A percentile compares a stretch with the other conserved stretches of the same genome.
phyloP scores from a whole-genome alignment of 2,888 invertebrate species.

The Eumacrocentrus americanus region DNA sequence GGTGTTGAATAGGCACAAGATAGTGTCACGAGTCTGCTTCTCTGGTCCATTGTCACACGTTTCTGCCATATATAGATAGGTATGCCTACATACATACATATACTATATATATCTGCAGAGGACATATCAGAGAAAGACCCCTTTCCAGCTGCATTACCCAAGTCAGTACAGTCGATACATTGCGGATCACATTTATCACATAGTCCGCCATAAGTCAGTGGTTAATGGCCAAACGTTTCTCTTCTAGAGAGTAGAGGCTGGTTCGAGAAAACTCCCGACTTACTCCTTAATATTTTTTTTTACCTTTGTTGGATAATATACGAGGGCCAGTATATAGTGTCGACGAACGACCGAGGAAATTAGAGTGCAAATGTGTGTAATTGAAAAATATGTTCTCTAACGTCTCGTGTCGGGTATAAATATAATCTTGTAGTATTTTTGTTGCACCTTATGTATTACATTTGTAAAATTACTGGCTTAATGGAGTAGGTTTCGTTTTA shows the following conservation, averaged over 20 bases:
- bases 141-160: constrained; percentile 14
- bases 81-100: constrained; percentile 1
- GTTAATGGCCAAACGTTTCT: constrained; percentile 29
- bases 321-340: not conserved
- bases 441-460: not conserved
- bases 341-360: constrained; percentile 1
- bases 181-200: constrained; percentile 35
- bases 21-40: constrained; percentile 1
- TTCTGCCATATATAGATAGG: not conserved
- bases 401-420: not conserved
- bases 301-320: constrained; percentile 12
- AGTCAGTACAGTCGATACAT: constrained; percentile 30
- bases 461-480: not conserved
- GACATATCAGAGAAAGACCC: constrained; percentile 6
- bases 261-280: constrained; percentile 5
- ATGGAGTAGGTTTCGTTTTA: not conserved
- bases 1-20: constrained; percentile 10
- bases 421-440: not conserved
- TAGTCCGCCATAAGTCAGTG: constrained; percentile 31
- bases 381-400: constrained; percentile 3
- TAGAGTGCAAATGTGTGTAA: constrained; percentile 14
- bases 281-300: constrained; percentile 6
- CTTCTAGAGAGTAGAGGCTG: not conserved
- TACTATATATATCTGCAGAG: not conserved
- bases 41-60: constrained; percentile 13